phyloP scores from a whole-genome alignment of 2,888 invertebrate species.

The Julus scandinavius region DNA sequence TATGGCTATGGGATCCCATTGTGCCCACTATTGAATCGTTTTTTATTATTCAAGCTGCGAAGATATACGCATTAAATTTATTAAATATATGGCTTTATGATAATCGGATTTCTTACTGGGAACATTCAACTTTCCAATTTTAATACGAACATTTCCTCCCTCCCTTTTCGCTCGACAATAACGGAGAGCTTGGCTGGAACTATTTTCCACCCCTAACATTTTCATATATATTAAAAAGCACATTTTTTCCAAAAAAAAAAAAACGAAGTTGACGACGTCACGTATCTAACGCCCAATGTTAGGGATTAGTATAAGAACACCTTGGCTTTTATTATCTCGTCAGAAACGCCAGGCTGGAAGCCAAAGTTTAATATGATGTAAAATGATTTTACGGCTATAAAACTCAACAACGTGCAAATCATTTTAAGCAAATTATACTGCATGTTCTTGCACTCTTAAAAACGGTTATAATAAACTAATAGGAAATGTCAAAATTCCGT shows the following conservation, averaged over 20 bases:
- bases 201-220: not conserved
- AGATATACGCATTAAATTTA: not conserved
- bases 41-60: constrained; percentile 14
- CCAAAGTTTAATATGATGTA: not conserved
- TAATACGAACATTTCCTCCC: not conserved
- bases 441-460: not conserved
- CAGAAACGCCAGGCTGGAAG: not conserved
- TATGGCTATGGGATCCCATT: not conserved
- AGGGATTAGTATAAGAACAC: not conserved
- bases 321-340: not conserved
- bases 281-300: not conserved
- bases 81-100: constrained; percentile 16
- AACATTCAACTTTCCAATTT: not conserved
- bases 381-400: not conserved
- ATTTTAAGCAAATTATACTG: not conserved
- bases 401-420: not conserved
- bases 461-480: too few species aligned
- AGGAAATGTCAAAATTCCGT: too few species aligned
- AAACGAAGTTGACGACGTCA: not conserved
- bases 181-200: not conserved
- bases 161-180: not conserved
- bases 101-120: not conserved
- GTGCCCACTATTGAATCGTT: constrained; percentile 27
- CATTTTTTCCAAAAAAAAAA: not conserved
- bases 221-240: constrained; percentile 32